These are phyloP conservation scores for Datnioides undecimradiatus DNA, from an alignment of 2,113 vertebrate species.

Conservation along the genomic window DNA sequence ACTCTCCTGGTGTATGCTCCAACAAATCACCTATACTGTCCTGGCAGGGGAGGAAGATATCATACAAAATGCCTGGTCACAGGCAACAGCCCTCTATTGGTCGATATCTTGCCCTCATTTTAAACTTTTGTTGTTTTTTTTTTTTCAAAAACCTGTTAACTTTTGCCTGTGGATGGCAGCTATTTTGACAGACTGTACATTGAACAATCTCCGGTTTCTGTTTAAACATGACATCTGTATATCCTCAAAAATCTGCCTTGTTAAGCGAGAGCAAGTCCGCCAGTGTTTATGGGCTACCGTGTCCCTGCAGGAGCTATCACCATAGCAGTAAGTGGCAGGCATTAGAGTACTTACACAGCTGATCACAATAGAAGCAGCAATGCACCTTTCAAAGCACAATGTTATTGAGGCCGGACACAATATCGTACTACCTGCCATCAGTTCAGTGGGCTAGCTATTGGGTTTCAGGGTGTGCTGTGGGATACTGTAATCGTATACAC, in stretches of 20 bases:
- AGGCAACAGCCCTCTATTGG: background rate
- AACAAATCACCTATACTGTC: background rate
- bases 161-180: background rate
- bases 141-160: background rate
- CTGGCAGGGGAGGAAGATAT: background rate
- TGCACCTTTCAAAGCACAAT: constrained; percentile 73
- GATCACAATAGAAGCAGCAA: constrained; percentile 72
- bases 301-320: constrained; percentile 58
- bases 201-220: constrained; percentile 19
- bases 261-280: constrained; percentile 43
- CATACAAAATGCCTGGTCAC: background rate
- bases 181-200: constrained; percentile 5
- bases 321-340: constrained; percentile 71
- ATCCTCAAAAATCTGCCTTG: constrained; percentile 22
- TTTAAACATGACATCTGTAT: background rate
- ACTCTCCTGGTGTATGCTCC: background rate
- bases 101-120: background rate
- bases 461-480: constrained; percentile 72
- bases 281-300: constrained; percentile 24
- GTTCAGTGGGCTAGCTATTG: constrained; percentile 63
- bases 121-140: background rate
- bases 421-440: constrained; percentile 64
- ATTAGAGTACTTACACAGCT: constrained; percentile 80
- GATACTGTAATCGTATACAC: constrained; percentile 78
- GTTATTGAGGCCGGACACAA: constrained; percentile 70